Conservation (phyloP, 1,140 invertebrate species). For the Eriosoma lanigerum region DNA sequence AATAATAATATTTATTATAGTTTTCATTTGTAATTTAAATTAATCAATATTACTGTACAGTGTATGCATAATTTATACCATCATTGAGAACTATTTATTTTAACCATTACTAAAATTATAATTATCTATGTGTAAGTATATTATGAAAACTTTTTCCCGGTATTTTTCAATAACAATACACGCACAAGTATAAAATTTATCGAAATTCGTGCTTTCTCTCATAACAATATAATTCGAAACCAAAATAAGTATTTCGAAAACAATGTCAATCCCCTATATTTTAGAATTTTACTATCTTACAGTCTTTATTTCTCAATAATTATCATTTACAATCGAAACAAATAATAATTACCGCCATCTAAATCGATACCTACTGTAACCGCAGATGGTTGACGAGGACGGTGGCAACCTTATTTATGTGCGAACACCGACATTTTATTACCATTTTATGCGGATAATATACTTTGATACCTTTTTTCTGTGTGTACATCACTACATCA, state of each 20-base stretch:
- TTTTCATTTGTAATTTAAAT: no score
- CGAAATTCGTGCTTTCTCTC: slow-evolving; percentile 2
- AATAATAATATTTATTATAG: no score
- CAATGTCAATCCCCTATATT: neutral
- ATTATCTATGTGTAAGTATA: no score
- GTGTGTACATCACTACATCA: neutral
- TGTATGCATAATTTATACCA: no score
- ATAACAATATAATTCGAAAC: neutral
- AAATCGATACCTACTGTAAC: neutral
- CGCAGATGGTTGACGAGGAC: no score
- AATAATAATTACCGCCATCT: neutral
- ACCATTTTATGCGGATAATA: slow-evolving; percentile 7
- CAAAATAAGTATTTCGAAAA: neutral
- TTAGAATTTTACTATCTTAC: neutral
- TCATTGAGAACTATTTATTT: no score
- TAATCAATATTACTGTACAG: no score
- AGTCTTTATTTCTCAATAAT: neutral
- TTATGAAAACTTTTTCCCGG: neutral
- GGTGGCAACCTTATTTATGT: slow-evolving; percentile 15
- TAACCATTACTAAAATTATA: no score
- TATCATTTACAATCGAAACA: slow-evolving; percentile 12
- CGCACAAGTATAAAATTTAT: neutral
- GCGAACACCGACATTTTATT: slow-evolving; percentile 18
- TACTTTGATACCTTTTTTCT: slow-evolving; percentile 14
- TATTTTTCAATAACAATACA: neutral